A percentile compares a stretch with the other conserved stretches of the same genome.
phyloP scores from a whole-genome alignment of 2,797 vertebrate species.

The Clamator glandarius region DNA sequence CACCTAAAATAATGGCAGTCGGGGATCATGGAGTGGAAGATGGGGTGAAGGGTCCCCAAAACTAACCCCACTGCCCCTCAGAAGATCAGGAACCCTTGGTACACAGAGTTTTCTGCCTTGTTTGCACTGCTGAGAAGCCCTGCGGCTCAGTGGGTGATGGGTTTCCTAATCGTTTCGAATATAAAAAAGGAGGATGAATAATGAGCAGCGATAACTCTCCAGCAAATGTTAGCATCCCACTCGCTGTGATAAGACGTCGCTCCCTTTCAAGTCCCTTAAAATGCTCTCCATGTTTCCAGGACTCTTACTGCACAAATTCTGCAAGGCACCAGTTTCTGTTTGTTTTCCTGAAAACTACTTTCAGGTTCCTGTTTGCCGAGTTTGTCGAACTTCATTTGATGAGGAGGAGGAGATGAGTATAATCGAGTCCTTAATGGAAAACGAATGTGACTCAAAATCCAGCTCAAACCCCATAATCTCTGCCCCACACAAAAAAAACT shows the following conservation, averaged over 20 bases:
- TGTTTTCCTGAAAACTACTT: constrained; percentile 49
- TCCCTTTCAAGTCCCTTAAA: constrained; percentile 28
- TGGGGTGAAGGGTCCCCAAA: neutral
- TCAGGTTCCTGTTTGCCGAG: neutral
- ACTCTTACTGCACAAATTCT: neutral
- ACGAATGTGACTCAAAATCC: neutral
- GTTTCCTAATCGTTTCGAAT: neutral
- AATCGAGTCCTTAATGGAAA: neutral
- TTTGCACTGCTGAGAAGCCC: neutral
- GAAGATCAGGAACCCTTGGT: neutral
- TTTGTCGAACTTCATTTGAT: neutral
- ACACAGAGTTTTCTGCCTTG: neutral
- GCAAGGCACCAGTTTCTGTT: neutral
- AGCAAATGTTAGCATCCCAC: neutral
- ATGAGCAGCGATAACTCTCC: neutral
- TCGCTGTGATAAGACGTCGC: neutral
- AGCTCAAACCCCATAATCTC: neutral
- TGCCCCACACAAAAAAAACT: constrained; percentile 6
- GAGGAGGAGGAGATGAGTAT: neutral
- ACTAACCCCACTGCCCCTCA: rapidly evolving
- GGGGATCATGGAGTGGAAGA: neutral
- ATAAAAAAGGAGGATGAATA: neutral
- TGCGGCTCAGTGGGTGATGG: neutral
- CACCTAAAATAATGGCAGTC: neutral
- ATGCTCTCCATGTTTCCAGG: neutral